A percentile compares a stretch with the other conserved stretches of the same genome.
Evolutionary conservation across 2,113 vertebrate genomes (phyloP).

Genomic region (Drymodes brunneopygia): DNA sequence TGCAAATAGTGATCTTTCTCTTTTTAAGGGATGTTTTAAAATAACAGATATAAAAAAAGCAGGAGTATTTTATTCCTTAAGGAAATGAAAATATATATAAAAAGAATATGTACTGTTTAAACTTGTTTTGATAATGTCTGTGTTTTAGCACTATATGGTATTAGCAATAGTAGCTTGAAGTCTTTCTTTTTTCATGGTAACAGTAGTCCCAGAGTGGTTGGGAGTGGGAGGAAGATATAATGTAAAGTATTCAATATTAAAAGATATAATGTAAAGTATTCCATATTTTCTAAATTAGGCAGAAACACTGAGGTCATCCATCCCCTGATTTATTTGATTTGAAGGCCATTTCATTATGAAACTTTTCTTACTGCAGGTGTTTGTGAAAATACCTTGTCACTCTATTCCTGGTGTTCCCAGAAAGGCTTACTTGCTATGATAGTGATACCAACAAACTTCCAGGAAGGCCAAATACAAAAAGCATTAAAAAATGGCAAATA

Average conservation of each 20-base stretch:
- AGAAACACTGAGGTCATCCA: neutral
- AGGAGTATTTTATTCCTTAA: neutral
- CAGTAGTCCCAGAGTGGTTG: neutral
- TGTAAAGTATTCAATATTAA: neutral
- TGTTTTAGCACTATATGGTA: neutral
- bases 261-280: neutral
- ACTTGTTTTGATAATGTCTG: neutral
- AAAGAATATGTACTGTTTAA: neutral
- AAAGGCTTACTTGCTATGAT: neutral
- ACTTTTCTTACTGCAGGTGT: neutral
- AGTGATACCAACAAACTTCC: neutral
- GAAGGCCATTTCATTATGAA: neutral
- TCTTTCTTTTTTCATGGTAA: neutral
- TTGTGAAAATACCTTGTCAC: neutral
- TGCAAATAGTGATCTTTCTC: neutral
- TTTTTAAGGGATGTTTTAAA: neutral
- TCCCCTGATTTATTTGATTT: neutral
- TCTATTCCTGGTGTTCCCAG: neutral
- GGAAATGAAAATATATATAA: neutral
- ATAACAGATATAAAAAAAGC: neutral
- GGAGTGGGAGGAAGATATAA: neutral
- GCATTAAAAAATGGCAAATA: neutral
- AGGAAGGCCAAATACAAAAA: neutral
- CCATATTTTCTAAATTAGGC: neutral
- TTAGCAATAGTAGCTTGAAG: neutral